Evolutionary conservation across 2,888 invertebrate genomes (phyloP).

Genomic region (Phorcus lineatus): DNA sequence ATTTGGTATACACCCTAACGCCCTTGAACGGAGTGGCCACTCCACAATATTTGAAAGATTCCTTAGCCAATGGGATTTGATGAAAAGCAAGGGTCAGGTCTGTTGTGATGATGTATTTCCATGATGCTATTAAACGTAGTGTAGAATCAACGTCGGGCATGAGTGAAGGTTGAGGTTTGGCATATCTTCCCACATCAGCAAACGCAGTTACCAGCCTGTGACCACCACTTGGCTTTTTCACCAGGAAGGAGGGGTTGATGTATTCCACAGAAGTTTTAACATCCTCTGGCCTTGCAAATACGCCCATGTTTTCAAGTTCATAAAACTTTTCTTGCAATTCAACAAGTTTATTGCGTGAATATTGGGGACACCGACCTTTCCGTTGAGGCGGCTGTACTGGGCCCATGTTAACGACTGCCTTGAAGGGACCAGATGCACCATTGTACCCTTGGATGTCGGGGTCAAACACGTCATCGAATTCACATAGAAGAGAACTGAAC

Average conservation of each 20-base stretch:
- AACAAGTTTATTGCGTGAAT: conserved; percentile 41
- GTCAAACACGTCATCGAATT: conserved; percentile 37
- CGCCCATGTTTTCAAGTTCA: conserved; percentile 45
- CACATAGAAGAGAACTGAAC: conserved; percentile 27
- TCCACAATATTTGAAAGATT: conserved; percentile 53
- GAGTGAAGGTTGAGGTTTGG: conserved; percentile 39
- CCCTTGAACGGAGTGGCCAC: conserved; percentile 51
- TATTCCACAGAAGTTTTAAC: conserved; percentile 40
- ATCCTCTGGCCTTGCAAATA: conserved; percentile 40
- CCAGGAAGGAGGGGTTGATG: too few relatives aligned
- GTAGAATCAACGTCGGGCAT: conserved; percentile 40
- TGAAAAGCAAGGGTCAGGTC: conserved; percentile 48
- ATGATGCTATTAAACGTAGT: conserved; percentile 34
- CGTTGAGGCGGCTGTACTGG: conserved; percentile 50
- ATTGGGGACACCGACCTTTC: conserved; percentile 50
- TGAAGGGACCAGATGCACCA: too few relatives aligned
- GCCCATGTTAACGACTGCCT: too few relatives aligned
- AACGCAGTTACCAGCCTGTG: conserved; percentile 42
- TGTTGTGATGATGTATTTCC: conserved; percentile 48
- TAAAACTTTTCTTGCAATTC: conserved; percentile 48
- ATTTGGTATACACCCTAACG: conserved; percentile 46
- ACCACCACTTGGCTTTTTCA: conserved; percentile 31
- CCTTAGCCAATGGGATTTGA: conserved; percentile 45
- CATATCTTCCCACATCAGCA: conserved; percentile 34
- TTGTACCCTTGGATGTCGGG: conserved; percentile 37